Evolutionary conservation across 2,113 vertebrate genomes (phyloP).

Genomic region (Erpornis zantholeuca): DNA sequence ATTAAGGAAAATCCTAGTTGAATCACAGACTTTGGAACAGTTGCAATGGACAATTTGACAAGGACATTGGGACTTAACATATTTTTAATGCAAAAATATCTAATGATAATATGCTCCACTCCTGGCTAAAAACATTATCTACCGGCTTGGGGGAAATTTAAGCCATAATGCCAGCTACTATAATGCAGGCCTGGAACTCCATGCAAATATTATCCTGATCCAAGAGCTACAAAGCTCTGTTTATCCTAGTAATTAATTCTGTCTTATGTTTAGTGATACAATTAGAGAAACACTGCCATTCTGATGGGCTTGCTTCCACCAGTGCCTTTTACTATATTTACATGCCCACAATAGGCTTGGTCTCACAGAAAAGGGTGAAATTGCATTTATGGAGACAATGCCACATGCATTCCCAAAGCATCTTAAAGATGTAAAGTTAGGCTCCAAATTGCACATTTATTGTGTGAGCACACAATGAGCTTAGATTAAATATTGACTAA

Average conservation of each 20-base stretch:
- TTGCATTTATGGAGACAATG: slow-evolving; percentile 57
- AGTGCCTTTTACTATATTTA: slow-evolving; percentile 36
- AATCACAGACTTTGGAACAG: not conserved
- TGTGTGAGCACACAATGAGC: slow-evolving; percentile 46
- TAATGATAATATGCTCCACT: slow-evolving; percentile 3
- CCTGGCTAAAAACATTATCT: slow-evolving; percentile 27
- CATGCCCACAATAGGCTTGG: slow-evolving; percentile 19
- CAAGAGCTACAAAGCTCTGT: slow-evolving; percentile 52
- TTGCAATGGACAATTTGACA: slow-evolving; percentile 14
- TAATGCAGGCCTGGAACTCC: slow-evolving; percentile 41
- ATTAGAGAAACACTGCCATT: slow-evolving; percentile 36
- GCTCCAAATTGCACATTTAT: slow-evolving; percentile 48
- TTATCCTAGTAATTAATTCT: slow-evolving; percentile 61
- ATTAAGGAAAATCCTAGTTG: not conserved
- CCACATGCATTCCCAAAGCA: slow-evolving; percentile 17
- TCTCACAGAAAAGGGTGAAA: slow-evolving; percentile 49
- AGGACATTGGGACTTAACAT: not conserved
- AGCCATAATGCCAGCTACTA: not conserved
- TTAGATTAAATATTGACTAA: slow-evolving; percentile 54
- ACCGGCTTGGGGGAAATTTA: slow-evolving; percentile 28
- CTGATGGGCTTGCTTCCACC: slow-evolving; percentile 43
- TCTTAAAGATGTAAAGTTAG: slow-evolving; percentile 47
- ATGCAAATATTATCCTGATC: slow-evolving; percentile 27
- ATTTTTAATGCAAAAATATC: slow-evolving; percentile 15
- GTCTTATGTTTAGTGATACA: slow-evolving; percentile 42